Evolutionary conservation across 2,888 invertebrate species (phyloP).

Genomic region (Ochropacha duplaris): DNA sequence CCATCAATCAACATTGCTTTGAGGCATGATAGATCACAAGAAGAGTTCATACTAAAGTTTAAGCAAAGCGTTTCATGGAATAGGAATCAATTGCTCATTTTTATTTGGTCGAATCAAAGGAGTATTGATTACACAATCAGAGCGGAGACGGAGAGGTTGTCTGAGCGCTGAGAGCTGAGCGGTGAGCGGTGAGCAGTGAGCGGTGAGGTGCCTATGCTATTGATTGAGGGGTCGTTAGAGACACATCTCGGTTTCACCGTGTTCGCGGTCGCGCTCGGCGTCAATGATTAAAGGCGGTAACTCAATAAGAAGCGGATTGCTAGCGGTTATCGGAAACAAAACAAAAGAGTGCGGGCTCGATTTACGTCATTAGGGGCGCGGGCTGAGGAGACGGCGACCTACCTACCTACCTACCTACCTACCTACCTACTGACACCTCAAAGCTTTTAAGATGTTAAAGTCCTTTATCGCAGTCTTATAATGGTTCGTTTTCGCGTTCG

Average conservation of each 20-base stretch:
- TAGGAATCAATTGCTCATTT: conserved; percentile 58
- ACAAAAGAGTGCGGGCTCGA: conserved; percentile 69
- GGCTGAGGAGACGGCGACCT: conserved; percentile 15
- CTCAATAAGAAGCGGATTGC: conserved; percentile 68
- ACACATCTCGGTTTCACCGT: conserved; percentile 12
- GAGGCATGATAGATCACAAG: conserved; percentile 5
- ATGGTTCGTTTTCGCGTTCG: conserved; percentile 55
- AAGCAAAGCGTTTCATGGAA: conserved; percentile 26
- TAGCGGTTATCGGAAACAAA: conserved; percentile 58
- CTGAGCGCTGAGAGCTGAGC: too few relatives aligned
- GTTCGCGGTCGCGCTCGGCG: conserved; percentile 25
- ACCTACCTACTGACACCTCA: conserved; percentile 43
- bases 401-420: too few relatives aligned
- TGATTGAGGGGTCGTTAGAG: conserved; percentile 60
- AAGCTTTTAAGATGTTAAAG: conserved; percentile 43
- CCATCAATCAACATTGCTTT: background rate
- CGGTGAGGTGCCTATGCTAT: conserved; percentile 31
- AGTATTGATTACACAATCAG: conserved; percentile 71
- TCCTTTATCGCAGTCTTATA: conserved; percentile 39
- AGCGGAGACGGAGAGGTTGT: conserved; percentile 8
- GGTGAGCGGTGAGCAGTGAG: too few relatives aligned
- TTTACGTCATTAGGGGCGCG: conserved; percentile 71
- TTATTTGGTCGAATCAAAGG: conserved; percentile 63
- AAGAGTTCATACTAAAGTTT: conserved; percentile 17
- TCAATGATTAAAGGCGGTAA: conserved; percentile 77